Evolutionary conservation across 1,140 invertebrate species (phyloP).

Genomic region (Conus ventricosus): DNA sequence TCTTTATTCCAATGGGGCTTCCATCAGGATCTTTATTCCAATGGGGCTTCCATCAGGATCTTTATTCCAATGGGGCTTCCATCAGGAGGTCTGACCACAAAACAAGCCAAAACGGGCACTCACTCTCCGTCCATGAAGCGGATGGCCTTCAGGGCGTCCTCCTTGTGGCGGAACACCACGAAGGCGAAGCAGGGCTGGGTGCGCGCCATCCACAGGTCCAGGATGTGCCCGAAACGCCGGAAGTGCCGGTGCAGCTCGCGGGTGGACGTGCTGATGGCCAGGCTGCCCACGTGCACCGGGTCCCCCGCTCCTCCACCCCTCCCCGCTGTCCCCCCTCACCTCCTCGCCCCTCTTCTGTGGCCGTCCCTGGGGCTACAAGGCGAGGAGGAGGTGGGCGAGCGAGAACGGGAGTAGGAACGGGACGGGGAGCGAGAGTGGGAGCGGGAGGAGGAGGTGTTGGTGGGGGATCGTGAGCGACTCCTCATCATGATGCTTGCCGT

Average conservation of each 20-base stretch:
- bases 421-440: neutral
- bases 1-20: too few relatives aligned
- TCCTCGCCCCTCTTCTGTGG: slow-evolving; percentile 37
- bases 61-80: too few relatives aligned
- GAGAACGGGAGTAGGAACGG: neutral
- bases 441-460: neutral
- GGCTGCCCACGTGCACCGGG: slow-evolving; percentile 71
- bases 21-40: too few relatives aligned
- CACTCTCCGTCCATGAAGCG: slow-evolving; percentile 73
- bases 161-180: slow-evolving; percentile 70
- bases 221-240: slow-evolving; percentile 71
- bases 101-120: slow-evolving; percentile 29
- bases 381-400: neutral
- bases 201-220: slow-evolving; percentile 73
- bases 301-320: slow-evolving; percentile 46
- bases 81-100: too few relatives aligned
- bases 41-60: too few relatives aligned
- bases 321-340: slow-evolving; percentile 37
- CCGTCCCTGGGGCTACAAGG: neutral
- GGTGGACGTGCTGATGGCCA: slow-evolving; percentile 66
- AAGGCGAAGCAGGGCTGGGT: slow-evolving; percentile 75
- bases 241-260: slow-evolving; percentile 68
- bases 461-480: neutral
- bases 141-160: slow-evolving; percentile 71
- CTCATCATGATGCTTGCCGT: neutral